These are phyloP conservation scores for Achlya flavicornis DNA, from an alignment of 2,888 invertebrate species.

Conservation along the genomic window DNA sequence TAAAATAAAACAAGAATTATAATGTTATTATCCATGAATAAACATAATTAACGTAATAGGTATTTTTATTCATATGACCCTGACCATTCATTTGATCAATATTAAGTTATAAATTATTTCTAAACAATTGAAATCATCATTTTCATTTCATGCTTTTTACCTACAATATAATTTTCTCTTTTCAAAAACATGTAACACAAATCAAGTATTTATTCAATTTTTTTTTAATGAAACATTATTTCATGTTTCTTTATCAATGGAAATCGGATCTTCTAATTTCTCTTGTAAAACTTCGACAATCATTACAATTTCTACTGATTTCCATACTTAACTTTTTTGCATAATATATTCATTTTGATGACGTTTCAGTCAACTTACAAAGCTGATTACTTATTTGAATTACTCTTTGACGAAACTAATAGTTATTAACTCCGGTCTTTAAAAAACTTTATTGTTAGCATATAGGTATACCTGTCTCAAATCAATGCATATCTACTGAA, in stretches of 20 bases:
- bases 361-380: not conserved
- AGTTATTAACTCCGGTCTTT: not conserved
- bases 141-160: conserved; percentile 46
- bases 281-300: conserved; percentile 41
- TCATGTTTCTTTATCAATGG: conserved; percentile 35
- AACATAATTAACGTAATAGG: not conserved
- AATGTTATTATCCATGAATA: not conserved
- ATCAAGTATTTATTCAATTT: conserved; percentile 31
- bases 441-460: not conserved
- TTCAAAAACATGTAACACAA: conserved; percentile 80
- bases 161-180: conserved; percentile 71
- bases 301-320: conserved; percentile 25
- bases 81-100: not conserved
- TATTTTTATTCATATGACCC: not conserved
- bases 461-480: not conserved
- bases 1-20: not conserved
- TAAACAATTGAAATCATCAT: not conserved
- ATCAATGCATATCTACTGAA: conserved; percentile 10
- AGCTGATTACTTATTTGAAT: not conserved
- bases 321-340: not conserved
- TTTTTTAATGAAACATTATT: conserved; percentile 25
- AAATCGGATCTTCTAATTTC: conserved; percentile 50
- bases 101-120: not conserved
- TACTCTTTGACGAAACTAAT: not conserved
- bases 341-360: not conserved